A percentile compares a stretch with the other conserved stretches of the same genome.
Evolutionary conservation across 2,113 vertebrate species (phyloP).

Genomic region (Sturnus vulgaris): DNA sequence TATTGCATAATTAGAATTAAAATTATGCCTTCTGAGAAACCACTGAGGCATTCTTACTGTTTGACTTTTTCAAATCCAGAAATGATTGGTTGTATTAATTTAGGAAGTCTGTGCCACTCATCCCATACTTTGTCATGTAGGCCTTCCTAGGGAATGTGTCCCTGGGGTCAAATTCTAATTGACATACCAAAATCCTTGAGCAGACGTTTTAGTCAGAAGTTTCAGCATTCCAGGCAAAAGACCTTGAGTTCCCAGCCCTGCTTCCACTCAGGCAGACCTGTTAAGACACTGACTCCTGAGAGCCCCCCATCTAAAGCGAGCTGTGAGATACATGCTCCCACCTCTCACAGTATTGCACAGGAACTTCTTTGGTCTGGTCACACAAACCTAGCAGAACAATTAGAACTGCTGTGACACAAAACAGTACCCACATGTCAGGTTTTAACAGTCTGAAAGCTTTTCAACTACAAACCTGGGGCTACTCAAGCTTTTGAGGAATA

Average conservation of each 20-base stretch:
- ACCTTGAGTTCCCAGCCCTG: background rate
- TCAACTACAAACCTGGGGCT: background rate
- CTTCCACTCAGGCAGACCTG: background rate
- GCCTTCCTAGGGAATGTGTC: background rate
- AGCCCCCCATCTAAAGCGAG: background rate
- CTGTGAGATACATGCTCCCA: background rate
- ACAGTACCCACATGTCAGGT: background rate
- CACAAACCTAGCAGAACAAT: background rate
- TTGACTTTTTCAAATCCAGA: background rate
- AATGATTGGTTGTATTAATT: background rate
- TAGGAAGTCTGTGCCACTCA: background rate
- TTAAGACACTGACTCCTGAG: background rate
- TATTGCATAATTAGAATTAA: background rate
- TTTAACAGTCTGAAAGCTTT: background rate
- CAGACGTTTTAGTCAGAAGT: background rate
- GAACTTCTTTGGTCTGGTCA: background rate
- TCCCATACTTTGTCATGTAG: background rate
- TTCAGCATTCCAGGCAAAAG: background rate
- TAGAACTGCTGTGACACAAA: background rate
- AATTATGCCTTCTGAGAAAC: background rate
- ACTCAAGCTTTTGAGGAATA: background rate
- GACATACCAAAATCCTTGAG: background rate
- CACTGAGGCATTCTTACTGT: background rate
- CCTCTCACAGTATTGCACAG: rapidly evolving
- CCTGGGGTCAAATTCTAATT: background rate